Evolutionary conservation across 2,888 invertebrate genomes (phyloP).

Genomic region (Scrobipalpa costella): DNA sequence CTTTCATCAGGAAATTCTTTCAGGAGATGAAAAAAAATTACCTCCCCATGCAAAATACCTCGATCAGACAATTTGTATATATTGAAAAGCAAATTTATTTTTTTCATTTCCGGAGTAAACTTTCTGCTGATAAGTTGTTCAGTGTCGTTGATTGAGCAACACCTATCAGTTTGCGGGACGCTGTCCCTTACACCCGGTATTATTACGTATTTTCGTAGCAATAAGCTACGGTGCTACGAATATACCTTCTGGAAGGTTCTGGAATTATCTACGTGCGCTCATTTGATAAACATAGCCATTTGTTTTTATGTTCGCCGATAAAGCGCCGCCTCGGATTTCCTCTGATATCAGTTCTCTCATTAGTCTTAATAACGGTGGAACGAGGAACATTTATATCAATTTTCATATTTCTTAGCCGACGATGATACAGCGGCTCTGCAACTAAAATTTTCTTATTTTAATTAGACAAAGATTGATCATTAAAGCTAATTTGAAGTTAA

Average conservation of each 20-base stretch:
- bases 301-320: slow-evolving; percentile 20
- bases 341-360: slow-evolving; percentile 21
- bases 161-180: no score
- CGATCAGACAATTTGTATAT: no score
- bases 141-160: no score
- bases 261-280: not conserved
- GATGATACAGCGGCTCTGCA: slow-evolving; percentile 10
- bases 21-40: no score
- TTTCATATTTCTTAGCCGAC: slow-evolving; percentile 10
- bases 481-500: slow-evolving; percentile 4
- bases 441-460: slow-evolving; percentile 17
- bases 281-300: slow-evolving; percentile 20
- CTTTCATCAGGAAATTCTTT: no score
- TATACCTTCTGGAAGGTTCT: not conserved
- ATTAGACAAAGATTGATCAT: not conserved
- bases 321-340: not conserved
- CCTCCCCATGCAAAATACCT: no score
- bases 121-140: no score
- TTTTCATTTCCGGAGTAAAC: no score
- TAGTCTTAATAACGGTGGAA: slow-evolving; percentile 26
- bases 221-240: not conserved
- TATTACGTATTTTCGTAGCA: slow-evolving; percentile 22
- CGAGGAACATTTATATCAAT: slow-evolving; percentile 27
- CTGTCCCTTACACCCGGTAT: no score
- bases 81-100: no score